Percentiles rank a stretch among this genome's conserved stretches.
phyloP scores from a whole-genome alignment of 2,113 vertebrate genomes.

The Isurus oxyrinchus region DNA sequence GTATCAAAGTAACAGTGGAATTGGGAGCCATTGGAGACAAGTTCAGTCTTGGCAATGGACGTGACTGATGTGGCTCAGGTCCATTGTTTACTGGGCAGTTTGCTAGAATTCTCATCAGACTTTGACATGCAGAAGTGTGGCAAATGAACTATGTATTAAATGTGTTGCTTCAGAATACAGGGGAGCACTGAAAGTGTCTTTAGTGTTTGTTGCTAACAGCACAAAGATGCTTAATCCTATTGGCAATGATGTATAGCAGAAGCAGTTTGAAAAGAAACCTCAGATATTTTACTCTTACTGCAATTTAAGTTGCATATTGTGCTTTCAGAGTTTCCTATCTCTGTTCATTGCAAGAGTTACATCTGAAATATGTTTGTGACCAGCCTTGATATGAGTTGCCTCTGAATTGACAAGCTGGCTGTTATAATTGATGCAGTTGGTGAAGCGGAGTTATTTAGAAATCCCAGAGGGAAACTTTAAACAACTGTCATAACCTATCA shows the following conservation, averaged over 20 bases:
- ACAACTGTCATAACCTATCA: too few relatives aligned
- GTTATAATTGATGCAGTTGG: too few relatives aligned
- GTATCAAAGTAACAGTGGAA: slow-evolving; percentile 43
- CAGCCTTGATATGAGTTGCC: neutral
- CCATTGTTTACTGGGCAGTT: neutral
- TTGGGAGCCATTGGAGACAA: neutral
- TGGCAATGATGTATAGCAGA: neutral
- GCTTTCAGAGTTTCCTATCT: too few relatives aligned
- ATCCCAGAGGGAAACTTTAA: too few relatives aligned
- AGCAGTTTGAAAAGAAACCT: neutral
- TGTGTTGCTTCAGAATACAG: neutral
- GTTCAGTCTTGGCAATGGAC: neutral
- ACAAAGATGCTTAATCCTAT: neutral
- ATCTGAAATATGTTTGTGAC: too few relatives aligned
- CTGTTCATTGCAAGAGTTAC: too few relatives aligned
- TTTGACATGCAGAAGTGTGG: neutral
- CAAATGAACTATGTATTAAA: neutral
- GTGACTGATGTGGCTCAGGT: neutral
- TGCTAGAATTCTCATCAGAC: neutral
- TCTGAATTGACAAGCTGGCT: neutral
- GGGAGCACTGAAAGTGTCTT: neutral
- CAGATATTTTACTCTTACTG: neutral
- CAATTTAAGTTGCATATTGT: too few relatives aligned
- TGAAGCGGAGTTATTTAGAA: too few relatives aligned
- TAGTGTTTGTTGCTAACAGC: neutral